Conservation (phyloP, 2,888 invertebrate genomes). For the Seira ritae region DNA sequence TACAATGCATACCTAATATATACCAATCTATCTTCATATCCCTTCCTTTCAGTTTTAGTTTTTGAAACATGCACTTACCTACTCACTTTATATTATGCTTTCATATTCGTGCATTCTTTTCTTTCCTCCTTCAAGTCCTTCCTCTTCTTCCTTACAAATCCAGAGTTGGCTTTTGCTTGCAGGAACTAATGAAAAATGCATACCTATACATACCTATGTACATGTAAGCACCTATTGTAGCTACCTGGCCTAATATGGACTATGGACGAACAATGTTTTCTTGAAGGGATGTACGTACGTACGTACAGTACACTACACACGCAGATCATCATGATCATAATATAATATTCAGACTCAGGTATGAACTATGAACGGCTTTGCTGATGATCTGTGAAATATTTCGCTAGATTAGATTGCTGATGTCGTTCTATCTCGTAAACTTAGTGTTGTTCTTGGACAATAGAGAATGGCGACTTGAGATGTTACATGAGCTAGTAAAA, state of each 20-base stretch:
- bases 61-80: not conserved
- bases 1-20: constrained; percentile 63
- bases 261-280: constrained; percentile 1
- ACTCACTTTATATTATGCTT: no score
- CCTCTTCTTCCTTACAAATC: not conserved
- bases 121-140: not conserved
- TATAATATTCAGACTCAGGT: no score
- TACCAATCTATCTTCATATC: constrained; percentile 47
- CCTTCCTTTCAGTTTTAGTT: not conserved
- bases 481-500: not conserved
- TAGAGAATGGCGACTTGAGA: not conserved
- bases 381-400: constrained; percentile 21
- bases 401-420: constrained; percentile 20
- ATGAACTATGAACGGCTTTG: constrained; percentile 2
- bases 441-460: constrained; percentile 15
- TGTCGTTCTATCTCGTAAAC: constrained; percentile 6
- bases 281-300: not conserved
- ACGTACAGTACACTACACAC: no score
- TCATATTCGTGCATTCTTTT: no score
- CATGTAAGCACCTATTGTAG: not conserved
- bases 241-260: not conserved
- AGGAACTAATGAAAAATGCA: not conserved
- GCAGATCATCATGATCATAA: no score
- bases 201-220: not conserved
- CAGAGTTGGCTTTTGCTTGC: not conserved